Percentiles rank a stretch among this genome's conserved stretches.
phyloP scores from a whole-genome alignment of 1,140 invertebrate species.

The Probaryconus sp. region DNA sequence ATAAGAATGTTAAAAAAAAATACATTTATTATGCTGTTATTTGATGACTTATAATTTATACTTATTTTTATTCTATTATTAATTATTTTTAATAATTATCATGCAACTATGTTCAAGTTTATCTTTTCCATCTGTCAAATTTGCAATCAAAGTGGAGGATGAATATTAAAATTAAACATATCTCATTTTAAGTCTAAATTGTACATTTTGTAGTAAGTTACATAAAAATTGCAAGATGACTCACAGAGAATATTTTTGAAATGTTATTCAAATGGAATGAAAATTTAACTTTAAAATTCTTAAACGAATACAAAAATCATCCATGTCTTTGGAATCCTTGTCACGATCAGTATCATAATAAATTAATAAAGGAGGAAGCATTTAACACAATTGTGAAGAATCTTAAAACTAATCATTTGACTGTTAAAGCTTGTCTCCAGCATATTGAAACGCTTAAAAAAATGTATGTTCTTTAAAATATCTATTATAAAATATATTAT shows the following conservation, averaged over 20 bases:
- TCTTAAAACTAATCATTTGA: conserved; percentile 55
- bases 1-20: no score
- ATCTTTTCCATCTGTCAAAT: conserved; percentile 10
- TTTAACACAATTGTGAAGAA: conserved; percentile 58
- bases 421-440: conserved; percentile 58
- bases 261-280: conserved; percentile 63
- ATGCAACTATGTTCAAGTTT: conserved; percentile 9
- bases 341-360: conserved; percentile 58
- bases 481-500: conserved; percentile 2
- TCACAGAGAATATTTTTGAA: conserved; percentile 14
- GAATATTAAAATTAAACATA: background rate
- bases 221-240: conserved; percentile 36
- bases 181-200: conserved; percentile 1
- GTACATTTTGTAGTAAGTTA: background rate
- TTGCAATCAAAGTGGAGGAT: background rate
- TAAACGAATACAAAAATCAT: conserved; percentile 64
- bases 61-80: no score
- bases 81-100: no score
- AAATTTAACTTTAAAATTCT: conserved; percentile 54
- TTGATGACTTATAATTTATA: no score
- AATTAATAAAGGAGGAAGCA: conserved; percentile 54
- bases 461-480: conserved; percentile 63
- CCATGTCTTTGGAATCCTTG: conserved; percentile 69
- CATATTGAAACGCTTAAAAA: conserved; percentile 62
- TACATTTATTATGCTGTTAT: no score